Conservation (phyloP, 2,113 vertebrate genomes). For the Eclectus roratus region DNA sequence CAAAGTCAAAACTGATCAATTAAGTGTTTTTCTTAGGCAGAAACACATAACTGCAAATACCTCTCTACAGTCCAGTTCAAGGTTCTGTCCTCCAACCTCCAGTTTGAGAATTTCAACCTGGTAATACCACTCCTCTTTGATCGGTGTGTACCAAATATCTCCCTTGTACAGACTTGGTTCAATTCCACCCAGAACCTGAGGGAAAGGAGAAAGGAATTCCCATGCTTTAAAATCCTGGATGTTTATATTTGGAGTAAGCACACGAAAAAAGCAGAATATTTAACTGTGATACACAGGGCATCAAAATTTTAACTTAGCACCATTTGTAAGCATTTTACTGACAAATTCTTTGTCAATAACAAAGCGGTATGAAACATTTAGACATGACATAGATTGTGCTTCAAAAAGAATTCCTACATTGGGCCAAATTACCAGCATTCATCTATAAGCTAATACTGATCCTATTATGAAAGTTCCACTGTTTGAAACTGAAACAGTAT, state of each 20-base stretch:
- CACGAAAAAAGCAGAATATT: background rate
- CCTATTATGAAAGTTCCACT: background rate
- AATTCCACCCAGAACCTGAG: slow-evolving; percentile 89
- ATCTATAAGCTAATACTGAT: background rate
- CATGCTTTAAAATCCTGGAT: background rate
- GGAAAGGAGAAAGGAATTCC: background rate
- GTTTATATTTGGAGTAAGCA: background rate
- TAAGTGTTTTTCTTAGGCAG: background rate
- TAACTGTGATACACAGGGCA: background rate
- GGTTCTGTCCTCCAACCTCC: slow-evolving; percentile 88
- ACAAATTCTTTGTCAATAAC: background rate
- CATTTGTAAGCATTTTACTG: background rate
- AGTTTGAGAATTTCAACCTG: slow-evolving; percentile 95
- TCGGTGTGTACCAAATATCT: slow-evolving; percentile 93
- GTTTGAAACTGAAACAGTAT: background rate
- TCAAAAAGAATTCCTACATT: background rate
- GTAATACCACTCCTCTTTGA: slow-evolving; percentile 95
- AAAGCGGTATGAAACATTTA: background rate
- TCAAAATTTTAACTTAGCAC: background rate
- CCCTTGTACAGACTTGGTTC: slow-evolving; percentile 87
- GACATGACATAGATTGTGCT: background rate
- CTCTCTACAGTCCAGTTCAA: slow-evolving; percentile 93
- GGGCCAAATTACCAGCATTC: background rate
- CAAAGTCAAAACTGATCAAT: background rate
- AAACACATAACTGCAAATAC: slow-evolving; percentile 63